These are phyloP conservation scores for Eristalinus sepulchralis DNA, from an alignment of 2,888 invertebrate genomes.

Conservation along the genomic window DNA sequence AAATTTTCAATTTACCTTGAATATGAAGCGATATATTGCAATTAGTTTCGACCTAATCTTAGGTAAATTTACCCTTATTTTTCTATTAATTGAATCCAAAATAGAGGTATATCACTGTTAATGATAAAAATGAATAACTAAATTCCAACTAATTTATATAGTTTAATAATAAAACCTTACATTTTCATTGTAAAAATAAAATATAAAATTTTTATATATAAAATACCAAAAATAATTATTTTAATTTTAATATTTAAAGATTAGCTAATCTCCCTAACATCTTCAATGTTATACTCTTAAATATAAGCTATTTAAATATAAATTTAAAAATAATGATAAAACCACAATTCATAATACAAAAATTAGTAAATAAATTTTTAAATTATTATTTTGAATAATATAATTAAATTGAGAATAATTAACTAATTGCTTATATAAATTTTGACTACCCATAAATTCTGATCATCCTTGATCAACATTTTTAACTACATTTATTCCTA, in stretches of 20 bases:
- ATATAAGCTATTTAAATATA: constrained; percentile 80
- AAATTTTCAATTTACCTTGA: constrained; percentile 78
- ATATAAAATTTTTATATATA: constrained; percentile 76
- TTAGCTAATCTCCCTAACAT: constrained; percentile 79
- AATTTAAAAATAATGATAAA: constrained; percentile 72
- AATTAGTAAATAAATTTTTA: constrained; percentile 82
- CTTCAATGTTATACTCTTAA: constrained; percentile 81
- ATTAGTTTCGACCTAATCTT: constrained; percentile 83
- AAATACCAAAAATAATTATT: constrained; percentile 75
- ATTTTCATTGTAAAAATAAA: constrained; percentile 86
- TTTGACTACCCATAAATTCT: constrained; percentile 81
- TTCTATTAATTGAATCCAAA: constrained; percentile 83
- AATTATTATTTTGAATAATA: constrained; percentile 81
- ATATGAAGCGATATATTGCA: constrained; percentile 81
- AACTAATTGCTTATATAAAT: constrained; percentile 80
- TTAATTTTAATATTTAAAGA: constrained; percentile 73
- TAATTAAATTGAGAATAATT: constrained; percentile 80
- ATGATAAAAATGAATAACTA: constrained; percentile 83
- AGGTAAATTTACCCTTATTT: constrained; percentile 81
- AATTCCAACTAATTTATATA: constrained; percentile 53
- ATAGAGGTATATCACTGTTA: constrained; percentile 86
- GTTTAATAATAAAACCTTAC: constrained; percentile 83
- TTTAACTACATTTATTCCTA: constrained; percentile 80
- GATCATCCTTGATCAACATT: constrained; percentile 82
- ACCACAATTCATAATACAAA: too few relatives aligned